phyloP scores from a whole-genome alignment of 2,888 invertebrate genomes.

The Podotricha telesiphe region DNA sequence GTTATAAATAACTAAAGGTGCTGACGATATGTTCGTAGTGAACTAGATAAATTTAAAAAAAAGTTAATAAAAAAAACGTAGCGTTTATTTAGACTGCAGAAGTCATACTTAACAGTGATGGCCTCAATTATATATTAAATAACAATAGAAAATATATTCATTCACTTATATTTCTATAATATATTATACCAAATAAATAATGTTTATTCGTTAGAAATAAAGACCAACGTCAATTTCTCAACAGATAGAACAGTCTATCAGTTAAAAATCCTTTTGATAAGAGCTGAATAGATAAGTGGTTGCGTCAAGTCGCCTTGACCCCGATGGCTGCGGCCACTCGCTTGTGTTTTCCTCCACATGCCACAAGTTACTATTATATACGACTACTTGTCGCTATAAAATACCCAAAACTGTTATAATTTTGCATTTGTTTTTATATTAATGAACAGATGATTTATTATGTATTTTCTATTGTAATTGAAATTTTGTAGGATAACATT shows the following conservation, averaged over 20 bases:
- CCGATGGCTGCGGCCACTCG: constrained; percentile 56
- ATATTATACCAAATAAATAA: neutral
- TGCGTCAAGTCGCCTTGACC: constrained; percentile 79
- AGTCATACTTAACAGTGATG: too few species aligned
- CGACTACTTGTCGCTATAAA: constrained; percentile 7
- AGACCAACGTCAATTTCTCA: constrained; percentile 34
- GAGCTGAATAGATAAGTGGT: constrained; percentile 60
- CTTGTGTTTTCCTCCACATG: constrained; percentile 52
- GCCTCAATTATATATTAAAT: too few species aligned
- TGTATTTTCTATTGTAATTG: neutral
- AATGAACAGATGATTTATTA: neutral
- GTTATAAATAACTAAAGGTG: too few species aligned
- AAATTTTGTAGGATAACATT: too few species aligned
- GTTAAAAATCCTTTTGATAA: constrained; percentile 57
- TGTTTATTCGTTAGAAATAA: neutral
- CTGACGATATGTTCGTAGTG: too few species aligned
- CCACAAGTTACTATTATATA: constrained; percentile 43
- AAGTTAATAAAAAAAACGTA: too few species aligned
- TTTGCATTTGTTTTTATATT: neutral
- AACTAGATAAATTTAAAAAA: too few species aligned
- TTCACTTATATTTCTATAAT: too few species aligned
- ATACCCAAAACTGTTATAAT: neutral
- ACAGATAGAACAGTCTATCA: constrained; percentile 43
- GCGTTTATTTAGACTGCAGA: too few species aligned
- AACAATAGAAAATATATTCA: too few species aligned